These are phyloP conservation scores for Aricia artaxerxes DNA, from an alignment of 2,888 invertebrate species.

Conservation along the genomic window DNA sequence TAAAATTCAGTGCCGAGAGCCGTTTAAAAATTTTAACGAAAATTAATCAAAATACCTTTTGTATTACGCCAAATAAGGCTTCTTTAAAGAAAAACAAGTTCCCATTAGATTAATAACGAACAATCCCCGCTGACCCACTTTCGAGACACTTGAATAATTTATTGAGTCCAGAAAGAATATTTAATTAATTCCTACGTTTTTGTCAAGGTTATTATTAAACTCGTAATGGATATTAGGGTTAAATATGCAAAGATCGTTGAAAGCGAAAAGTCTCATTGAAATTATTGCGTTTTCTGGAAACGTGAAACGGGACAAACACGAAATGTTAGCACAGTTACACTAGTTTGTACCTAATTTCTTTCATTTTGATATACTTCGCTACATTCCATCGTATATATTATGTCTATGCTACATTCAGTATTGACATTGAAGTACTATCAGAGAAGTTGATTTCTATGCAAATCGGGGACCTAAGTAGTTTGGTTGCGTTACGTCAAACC, in stretches of 20 bases:
- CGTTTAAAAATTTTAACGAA: conserved; percentile 21
- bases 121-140: conserved; percentile 35
- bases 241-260: conserved; percentile 23
- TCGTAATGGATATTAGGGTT: conserved; percentile 30
- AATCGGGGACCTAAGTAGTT: no score
- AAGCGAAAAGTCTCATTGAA: not conserved
- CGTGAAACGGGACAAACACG: not conserved
- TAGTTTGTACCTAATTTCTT: no score
- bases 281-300: not conserved
- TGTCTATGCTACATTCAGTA: no score
- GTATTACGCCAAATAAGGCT: conserved; percentile 22
- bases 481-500: no score
- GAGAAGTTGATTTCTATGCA: no score
- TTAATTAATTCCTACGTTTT: conserved; percentile 35
- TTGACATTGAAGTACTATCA: no score
- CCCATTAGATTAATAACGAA: conserved; percentile 33
- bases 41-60: conserved; percentile 26
- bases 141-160: conserved; percentile 34
- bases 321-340: not conserved
- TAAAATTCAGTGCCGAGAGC: conserved; percentile 1
- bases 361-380: no score
- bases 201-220: conserved; percentile 33
- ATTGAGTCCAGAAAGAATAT: conserved; percentile 34
- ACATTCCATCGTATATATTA: no score
- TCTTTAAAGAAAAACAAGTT: conserved; percentile 32